Evolutionary conservation across 2,113 vertebrate species (phyloP).

Genomic region (Rhynchopsitta pachyrhyncha): DNA sequence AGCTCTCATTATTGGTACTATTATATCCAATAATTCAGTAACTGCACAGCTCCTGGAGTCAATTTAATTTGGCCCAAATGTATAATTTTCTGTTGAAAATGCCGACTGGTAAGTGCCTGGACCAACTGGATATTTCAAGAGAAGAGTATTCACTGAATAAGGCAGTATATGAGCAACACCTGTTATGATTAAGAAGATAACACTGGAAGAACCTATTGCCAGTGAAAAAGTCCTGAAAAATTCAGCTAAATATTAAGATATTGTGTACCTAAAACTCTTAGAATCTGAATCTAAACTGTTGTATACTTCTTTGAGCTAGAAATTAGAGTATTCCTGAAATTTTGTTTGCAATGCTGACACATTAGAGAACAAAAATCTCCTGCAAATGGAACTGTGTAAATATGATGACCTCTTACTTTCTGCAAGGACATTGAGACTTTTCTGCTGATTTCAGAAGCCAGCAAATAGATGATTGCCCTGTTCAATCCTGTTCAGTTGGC

Average conservation of each 20-base stretch:
- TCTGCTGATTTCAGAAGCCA: background rate
- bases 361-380: background rate
- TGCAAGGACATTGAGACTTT: background rate
- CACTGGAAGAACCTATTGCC: background rate
- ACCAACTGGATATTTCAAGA: background rate
- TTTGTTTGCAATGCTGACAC: background rate
- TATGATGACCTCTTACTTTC: background rate
- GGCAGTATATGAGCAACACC: background rate
- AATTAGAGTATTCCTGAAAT: background rate
- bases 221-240: background rate
- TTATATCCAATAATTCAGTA: slow-evolving; percentile 10
- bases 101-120: background rate
- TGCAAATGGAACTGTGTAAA: background rate
- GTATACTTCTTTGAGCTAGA: background rate
- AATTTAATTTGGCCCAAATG: slow-evolving; percentile 21
- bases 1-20: background rate
- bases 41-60: background rate
- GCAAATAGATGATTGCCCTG: background rate
- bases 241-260: background rate
- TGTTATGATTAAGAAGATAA: background rate
- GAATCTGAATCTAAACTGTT: background rate
- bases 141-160: background rate
- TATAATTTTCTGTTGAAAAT: background rate
- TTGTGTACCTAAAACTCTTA: background rate
- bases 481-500: background rate